phyloP scores from a whole-genome alignment of 2,113 vertebrate species.

The Channa maculata region DNA sequence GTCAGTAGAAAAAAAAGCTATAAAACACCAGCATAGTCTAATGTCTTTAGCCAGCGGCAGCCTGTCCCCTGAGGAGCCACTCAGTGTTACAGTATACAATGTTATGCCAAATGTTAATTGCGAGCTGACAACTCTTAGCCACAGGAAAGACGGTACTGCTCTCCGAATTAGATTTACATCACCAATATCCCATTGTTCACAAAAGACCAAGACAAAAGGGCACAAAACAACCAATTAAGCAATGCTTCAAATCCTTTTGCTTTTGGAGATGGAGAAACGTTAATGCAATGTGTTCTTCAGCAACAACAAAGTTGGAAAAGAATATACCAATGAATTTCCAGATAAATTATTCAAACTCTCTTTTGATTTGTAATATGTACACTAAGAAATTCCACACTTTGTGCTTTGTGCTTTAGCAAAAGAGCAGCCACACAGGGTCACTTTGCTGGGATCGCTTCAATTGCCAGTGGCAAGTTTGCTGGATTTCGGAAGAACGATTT shows the following conservation, averaged over 20 bases:
- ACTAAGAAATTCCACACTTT: conserved; percentile 26
- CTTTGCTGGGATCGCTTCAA: conserved; percentile 23
- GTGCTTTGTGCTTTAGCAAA: conserved; percentile 38
- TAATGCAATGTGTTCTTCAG: conserved; percentile 52
- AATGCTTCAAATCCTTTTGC: conserved; percentile 59
- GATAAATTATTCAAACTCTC: conserved; percentile 56
- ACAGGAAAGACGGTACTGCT: conserved; percentile 61
- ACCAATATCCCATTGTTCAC: conserved; percentile 62
- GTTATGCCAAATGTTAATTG: conserved; percentile 75
- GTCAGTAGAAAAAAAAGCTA: conserved; percentile 34
- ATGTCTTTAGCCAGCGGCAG: conserved; percentile 59
- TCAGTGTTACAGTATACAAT: conserved; percentile 50
- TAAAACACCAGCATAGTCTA: conserved; percentile 48
- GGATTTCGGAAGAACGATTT: conserved; percentile 61
- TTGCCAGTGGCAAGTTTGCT: conserved; percentile 28
- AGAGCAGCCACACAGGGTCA: conserved; percentile 29
- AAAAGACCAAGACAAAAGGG: conserved; percentile 64
- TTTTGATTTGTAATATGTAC: conserved; percentile 52
- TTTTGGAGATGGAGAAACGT: conserved; percentile 38
- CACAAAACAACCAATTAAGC: conserved; percentile 78
- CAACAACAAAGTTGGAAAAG: conserved; percentile 49
- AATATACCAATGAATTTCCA: conserved; percentile 46
- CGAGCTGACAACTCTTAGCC: conserved; percentile 63
- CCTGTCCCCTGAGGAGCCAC: conserved; percentile 58
- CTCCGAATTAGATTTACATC: conserved; percentile 73